Percentiles rank a stretch among this genome's conserved stretches.
Evolutionary conservation across 2,797 vertebrate genomes (phyloP).

Genomic region (Micromesistius poutassou): DNA sequence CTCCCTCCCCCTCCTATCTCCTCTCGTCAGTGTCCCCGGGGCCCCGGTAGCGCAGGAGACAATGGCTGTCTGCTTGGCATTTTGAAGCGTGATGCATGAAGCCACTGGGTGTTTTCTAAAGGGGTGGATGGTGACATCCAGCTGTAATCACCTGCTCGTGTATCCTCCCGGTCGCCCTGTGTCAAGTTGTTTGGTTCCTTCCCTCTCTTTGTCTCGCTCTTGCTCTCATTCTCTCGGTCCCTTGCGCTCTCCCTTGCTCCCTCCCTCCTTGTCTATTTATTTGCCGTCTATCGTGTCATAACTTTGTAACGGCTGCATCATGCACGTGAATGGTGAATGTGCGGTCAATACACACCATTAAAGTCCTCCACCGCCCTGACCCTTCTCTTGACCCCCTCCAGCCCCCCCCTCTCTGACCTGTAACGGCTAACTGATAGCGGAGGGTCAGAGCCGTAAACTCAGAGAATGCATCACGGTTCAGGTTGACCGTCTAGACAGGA

Average conservation of each 20-base stretch:
- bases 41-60: conserved; percentile 55
- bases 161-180: conserved; percentile 32
- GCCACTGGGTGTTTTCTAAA: conserved; percentile 57
- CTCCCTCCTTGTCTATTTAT: not conserved
- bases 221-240: not conserved
- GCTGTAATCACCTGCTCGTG: conserved; percentile 61
- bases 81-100: conserved; percentile 55
- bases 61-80: conserved; percentile 57
- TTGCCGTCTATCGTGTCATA: not conserved
- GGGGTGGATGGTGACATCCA: conserved; percentile 70
- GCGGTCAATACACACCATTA: not conserved
- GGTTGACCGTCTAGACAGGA: conserved; percentile 57
- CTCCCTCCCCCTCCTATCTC: conserved; percentile 14
- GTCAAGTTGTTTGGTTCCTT: conserved; percentile 18
- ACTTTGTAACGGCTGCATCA: not conserved
- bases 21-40: conserved; percentile 57
- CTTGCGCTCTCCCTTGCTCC: not conserved
- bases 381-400: not conserved
- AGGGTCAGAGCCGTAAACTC: conserved; percentile 20
- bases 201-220: not conserved
- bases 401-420: conserved; percentile 20
- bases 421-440: conserved; percentile 51
- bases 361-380: too few relatives aligned
- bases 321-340: not conserved
- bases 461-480: conserved; percentile 13